Evolutionary conservation across 2,113 vertebrate species (phyloP), one percentile per base, ranked within the genome.

Genomic region (Galemys pyrenaicus): DNA sequence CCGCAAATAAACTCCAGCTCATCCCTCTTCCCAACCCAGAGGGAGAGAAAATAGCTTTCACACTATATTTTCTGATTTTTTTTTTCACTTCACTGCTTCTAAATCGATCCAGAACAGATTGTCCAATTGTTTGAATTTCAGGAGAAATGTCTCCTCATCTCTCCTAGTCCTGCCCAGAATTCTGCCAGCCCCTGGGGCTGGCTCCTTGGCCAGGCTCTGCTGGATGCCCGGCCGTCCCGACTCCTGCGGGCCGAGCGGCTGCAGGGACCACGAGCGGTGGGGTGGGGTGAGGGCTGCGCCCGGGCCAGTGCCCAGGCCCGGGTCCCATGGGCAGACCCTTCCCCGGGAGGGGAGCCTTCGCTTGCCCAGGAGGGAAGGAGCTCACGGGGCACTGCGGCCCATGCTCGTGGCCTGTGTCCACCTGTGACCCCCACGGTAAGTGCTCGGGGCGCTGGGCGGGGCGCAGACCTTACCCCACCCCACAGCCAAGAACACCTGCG

Each of bases 91-190:
- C 65, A 68, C 88, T 79, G 97, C 92, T 96, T 96, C 97, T 97
- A 97, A 97, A 97, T 97, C 74, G 89, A 97, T 97, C 93, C 89
- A 39, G 91, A 96, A 96, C 97, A 97, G 97, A 97, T 95, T 97
- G 95, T 87, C 97, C 94, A 73, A 94, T 97, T 94, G 96, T 96
- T 91, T 95, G 93, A 68, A 75, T 96, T 94, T 79, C 79, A 75
- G 86, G 84, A 89, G 94, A 74, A 54, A 79, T 60, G 54, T 82
- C 68, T 62, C 83, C 75, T 64, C 2, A 65, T 88, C 87, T 67
- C 26, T 44, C 41, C 46, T 22, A 0, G 73, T 28, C 67, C 81
- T 41, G 44, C 56, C 85, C 58, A 35, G 80, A 41, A 49, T 54
- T 49, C 91, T 28, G 39, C 74, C 30, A 5, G 9, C 17, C 51